Evolutionary conservation across 2,113 vertebrate genomes (phyloP).

Genomic region (Sinocyclocheilus rhinocerous): DNA sequence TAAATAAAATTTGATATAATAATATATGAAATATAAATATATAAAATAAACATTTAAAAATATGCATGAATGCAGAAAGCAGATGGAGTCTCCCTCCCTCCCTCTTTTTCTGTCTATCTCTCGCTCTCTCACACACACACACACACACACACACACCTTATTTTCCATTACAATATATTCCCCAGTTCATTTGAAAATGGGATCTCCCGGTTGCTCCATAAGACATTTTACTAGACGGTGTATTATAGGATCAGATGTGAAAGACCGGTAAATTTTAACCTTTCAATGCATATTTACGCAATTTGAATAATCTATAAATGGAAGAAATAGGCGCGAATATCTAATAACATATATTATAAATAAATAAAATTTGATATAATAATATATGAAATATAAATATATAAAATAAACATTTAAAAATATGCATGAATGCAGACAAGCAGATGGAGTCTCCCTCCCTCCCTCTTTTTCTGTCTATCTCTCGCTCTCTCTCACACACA

Average conservation of each 20-base stretch:
- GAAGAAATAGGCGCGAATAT: not conserved
- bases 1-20: not conserved
- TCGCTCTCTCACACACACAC: not conserved
- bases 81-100: slow-evolving; percentile 17
- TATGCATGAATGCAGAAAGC: not conserved
- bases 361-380: not conserved
- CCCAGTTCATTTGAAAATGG: slow-evolving; percentile 45
- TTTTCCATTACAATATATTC: slow-evolving; percentile 37
- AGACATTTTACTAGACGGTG: not conserved
- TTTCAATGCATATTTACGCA: not conserved
- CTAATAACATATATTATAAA: not conserved
- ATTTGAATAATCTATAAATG: not conserved
- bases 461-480: not conserved
- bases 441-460: slow-evolving; percentile 21
- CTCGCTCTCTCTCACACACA: not conserved
- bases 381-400: not conserved
- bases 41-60: not conserved
- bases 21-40: not conserved
- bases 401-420: not conserved
- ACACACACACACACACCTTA: not conserved
- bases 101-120: not conserved
- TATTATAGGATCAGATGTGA: not conserved
- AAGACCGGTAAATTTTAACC: not conserved
- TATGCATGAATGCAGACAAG: not conserved
- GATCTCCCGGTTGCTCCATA: slow-evolving; percentile 45